Evolutionary conservation across 1,140 invertebrate genomes (phyloP), one percentile per base, ranked within the genome.

Genomic region (Diabrotica virgifera): DNA sequence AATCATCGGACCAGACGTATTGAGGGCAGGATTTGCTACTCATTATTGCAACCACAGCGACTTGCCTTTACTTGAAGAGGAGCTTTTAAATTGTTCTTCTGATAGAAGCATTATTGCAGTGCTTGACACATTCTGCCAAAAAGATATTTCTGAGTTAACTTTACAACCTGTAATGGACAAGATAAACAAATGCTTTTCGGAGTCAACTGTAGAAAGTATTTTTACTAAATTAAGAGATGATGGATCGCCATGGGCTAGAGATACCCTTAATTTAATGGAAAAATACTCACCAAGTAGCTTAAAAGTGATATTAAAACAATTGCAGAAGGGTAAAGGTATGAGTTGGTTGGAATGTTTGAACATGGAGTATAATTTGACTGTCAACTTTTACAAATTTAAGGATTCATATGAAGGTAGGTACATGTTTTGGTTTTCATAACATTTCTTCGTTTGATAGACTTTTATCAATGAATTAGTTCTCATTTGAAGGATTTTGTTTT

Each of bases 251-350:
- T 97, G 92, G 90, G 87, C 92, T 0, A 76, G 81, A 36, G 87
- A 91, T 77, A 90, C 82, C 59, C 68, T 88, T n/a, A 73, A 86
- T 78, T 72, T 85, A 5, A 72, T 99, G 5, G 80, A 80, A 6
- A 90, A 93, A 81, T 91, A 97, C 89, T 98, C 95, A 5, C 97
- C 97, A 2, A 93, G 92, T 7, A 95, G 96, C 11, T 77, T 99
- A 65, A 98, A 97, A 84, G 84, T 99, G 4, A 93, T 94, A 0
- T 83, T 93, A 60, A 83, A 87, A 63, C 87, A 91, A 66, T 76
- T 98, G 46, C 84, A 91, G 68, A 81, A 86, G 66, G 96, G 95
- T 6, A 82, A 83, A 2, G 84, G 86, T 56, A 79, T 92, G 72
- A 89, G 83, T 55, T 82, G 99, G 59, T 81, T 86, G 38, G 92